Evolutionary conservation across 2,113 vertebrate genomes (phyloP).

Genomic region (Sisor rabdophorus): DNA sequence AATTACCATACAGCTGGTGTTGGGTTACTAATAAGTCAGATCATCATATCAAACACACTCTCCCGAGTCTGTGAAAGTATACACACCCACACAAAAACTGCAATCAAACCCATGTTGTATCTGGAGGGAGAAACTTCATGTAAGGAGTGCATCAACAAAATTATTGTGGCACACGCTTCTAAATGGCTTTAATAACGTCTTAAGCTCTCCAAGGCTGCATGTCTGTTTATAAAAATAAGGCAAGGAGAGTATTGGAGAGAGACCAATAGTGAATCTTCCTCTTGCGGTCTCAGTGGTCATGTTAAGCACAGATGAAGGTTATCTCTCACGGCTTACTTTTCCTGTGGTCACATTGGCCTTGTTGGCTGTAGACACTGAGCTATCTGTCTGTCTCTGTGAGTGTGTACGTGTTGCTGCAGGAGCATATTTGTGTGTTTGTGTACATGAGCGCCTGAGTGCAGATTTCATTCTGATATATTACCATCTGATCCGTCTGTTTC

Average conservation of each 20-base stretch:
- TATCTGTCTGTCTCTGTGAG: slow-evolving; percentile 16
- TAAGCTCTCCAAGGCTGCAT: not conserved
- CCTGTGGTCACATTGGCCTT: slow-evolving; percentile 42
- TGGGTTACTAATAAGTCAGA: slow-evolving; percentile 39
- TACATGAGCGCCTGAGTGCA: slow-evolving; percentile 53
- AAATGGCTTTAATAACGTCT: not conserved
- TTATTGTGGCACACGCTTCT: slow-evolving; percentile 6
- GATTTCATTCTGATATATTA: slow-evolving; percentile 93
- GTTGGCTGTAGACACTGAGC: slow-evolving; percentile 17
- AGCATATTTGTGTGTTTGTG: slow-evolving; percentile 41
- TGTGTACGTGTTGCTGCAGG: slow-evolving; percentile 32
- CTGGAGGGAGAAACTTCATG: slow-evolving; percentile 2
- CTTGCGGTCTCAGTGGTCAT: slow-evolving; percentile 43
- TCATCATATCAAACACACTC: slow-evolving; percentile 29
- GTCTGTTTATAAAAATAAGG: not conserved
- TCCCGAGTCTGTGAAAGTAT: slow-evolving; percentile 22
- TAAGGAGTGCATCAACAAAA: slow-evolving; percentile 5
- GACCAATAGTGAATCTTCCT: not conserved
- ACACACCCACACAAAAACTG: slow-evolving; percentile 32
- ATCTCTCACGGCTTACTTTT: slow-evolving; percentile 34
- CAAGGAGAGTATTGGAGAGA: not conserved
- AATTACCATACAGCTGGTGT: slow-evolving; percentile 43
- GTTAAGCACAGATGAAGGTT: slow-evolving; percentile 47
- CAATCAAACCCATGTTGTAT: not conserved
- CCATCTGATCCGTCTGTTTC: slow-evolving; percentile 90